phyloP scores from a whole-genome alignment of 2,888 invertebrate genomes.

The Hypolimnas misippus region DNA sequence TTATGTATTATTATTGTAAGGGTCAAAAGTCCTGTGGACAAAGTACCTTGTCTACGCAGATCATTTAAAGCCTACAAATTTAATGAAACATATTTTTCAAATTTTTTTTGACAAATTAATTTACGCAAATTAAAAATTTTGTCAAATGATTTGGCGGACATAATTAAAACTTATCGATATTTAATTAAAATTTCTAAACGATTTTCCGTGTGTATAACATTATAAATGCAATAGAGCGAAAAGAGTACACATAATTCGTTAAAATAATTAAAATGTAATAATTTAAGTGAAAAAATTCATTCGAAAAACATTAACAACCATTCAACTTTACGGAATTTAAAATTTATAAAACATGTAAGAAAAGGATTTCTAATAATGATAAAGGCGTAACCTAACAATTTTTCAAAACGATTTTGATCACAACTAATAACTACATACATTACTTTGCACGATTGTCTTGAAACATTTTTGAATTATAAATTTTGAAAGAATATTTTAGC shows the following conservation, averaged over 20 bases:
- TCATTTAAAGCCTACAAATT: too few species aligned
- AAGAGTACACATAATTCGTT: neutral
- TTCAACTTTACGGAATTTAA: constrained; percentile 29
- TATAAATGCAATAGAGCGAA: constrained; percentile 4
- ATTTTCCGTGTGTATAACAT: neutral
- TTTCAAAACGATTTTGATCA: constrained; percentile 37
- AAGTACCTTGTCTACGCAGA: too few species aligned
- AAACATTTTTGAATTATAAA: neutral
- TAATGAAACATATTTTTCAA: too few species aligned
- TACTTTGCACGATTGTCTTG: constrained; percentile 23
- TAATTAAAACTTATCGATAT: constrained; percentile 1
- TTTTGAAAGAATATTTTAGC: neutral
- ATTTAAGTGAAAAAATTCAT: constrained; percentile 12
- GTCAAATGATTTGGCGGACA: neutral
- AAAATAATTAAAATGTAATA: constrained; percentile 22
- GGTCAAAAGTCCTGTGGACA: too few species aligned
- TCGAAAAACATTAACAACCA: constrained; percentile 37
- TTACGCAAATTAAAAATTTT: neutral
- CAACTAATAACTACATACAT: constrained; percentile 15
- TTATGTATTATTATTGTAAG: too few species aligned
- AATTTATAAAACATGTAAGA: constrained; percentile 22
- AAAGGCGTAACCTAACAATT: constrained; percentile 61
- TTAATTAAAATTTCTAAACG: neutral
- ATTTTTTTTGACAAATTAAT: neutral
- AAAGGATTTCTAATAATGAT: constrained; percentile 1